These are phyloP conservation scores for Lycocorax pyrrhopterus DNA, from an alignment of 2,113 vertebrate genomes.

Conservation along the genomic window DNA sequence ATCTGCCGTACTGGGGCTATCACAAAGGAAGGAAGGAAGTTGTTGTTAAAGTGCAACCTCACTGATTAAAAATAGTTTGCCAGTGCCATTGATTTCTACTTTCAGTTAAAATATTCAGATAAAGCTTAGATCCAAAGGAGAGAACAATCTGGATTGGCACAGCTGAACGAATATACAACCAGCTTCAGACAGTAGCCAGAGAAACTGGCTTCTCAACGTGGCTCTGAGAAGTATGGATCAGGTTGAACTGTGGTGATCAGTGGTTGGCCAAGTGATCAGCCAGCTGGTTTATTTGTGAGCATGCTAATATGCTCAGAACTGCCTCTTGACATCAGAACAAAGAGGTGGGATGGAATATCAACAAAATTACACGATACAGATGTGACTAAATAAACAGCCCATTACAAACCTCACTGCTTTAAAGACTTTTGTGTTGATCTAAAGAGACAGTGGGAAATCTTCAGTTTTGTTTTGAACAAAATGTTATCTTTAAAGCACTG, in stretches of 20 bases:
- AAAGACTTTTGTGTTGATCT: constrained; percentile 51
- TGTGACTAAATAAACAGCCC: constrained; percentile 69
- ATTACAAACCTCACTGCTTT: constrained; percentile 69
- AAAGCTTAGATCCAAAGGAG: constrained; percentile 71
- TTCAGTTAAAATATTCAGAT: constrained; percentile 67
- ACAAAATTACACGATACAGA: constrained; percentile 69
- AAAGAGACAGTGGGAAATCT: constrained; percentile 53
- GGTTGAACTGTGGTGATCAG: constrained; percentile 66
- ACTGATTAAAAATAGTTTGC: constrained; percentile 39
- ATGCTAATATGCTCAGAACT: constrained; percentile 66
- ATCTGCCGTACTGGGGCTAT: neutral
- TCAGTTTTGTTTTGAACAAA: constrained; percentile 50
- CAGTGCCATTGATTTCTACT: constrained; percentile 57
- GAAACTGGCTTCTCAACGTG: constrained; percentile 69
- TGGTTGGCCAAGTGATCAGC: constrained; percentile 66
- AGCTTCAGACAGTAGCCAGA: constrained; percentile 57
- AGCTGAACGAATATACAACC: constrained; percentile 73
- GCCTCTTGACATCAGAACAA: constrained; percentile 63
- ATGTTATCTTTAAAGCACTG: neutral
- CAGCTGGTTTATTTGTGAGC: constrained; percentile 61
- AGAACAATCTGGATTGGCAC: constrained; percentile 69
- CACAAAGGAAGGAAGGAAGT: neutral
- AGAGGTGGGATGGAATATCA: constrained; percentile 51
- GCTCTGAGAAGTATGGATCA: constrained; percentile 68
- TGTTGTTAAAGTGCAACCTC: neutral